phyloP scores from a whole-genome alignment of 2,797 vertebrate species.

The Hephaestus fuliginosus region DNA sequence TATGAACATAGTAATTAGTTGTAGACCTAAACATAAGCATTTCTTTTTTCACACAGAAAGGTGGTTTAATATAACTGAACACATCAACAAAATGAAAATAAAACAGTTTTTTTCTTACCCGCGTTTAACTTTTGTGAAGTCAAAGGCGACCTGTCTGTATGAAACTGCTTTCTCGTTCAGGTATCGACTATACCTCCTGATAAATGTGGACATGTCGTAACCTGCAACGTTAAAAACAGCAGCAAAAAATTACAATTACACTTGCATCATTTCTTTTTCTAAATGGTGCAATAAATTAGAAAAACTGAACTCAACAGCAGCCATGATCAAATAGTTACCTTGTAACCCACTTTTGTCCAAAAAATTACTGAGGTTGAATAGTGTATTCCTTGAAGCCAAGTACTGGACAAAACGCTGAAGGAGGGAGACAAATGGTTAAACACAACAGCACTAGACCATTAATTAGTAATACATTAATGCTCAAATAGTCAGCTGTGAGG shows the following conservation, averaged over 20 bases:
- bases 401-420: constrained; percentile 98
- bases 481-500: not conserved
- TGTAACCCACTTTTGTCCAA: constrained; percentile 99
- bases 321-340: constrained; percentile 85
- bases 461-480: not conserved
- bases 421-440: constrained; percentile 27
- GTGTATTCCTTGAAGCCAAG: constrained; percentile 98
- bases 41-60: not conserved
- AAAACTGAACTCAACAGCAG: not conserved
- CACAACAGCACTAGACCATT: not conserved
- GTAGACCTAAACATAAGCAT: not conserved
- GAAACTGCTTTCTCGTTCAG: constrained; percentile 99
- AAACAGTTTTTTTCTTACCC: constrained; percentile 87
- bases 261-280: not conserved
- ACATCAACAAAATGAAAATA: not conserved
- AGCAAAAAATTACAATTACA: not conserved
- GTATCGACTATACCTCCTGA: constrained; percentile 98
- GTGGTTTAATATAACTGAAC: not conserved
- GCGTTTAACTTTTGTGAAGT: constrained; percentile 99
- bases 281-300: not conserved
- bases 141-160: constrained; percentile 99
- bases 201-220: constrained; percentile 99
- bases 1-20: not conserved
- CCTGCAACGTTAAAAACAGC: constrained; percentile 77
- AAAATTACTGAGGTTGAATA: constrained; percentile 99